Evolutionary conservation across 2,888 invertebrate species (phyloP), one percentile per base, ranked within the genome.

Genomic region (Drosophila maculinotata): DNA sequence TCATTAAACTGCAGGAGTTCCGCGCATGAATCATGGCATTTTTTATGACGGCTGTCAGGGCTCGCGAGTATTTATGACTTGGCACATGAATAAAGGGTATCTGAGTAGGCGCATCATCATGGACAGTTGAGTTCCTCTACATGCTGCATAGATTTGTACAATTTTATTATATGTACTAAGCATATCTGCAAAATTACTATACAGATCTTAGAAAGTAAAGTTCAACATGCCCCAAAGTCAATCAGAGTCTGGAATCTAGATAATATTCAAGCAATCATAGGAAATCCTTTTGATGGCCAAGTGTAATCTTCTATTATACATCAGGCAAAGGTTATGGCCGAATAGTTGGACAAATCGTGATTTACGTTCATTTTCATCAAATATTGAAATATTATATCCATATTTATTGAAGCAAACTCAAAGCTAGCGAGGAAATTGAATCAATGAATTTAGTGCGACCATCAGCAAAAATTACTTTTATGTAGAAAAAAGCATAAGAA

Each of bases 301-400:
- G 23, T 12, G 42, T 35, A 48, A 60, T 23, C 54, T 36, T n/a
- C 38, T 14, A 41, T 2, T 30, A 7, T n/a, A 6, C 6, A 10
- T 8, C 9, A 3, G 9, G 17, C 25, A 5, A 26, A 25, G 26
- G 54, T 62, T 58, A 25, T 20, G n/a, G 9, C 2, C 23, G 10
- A 36, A 30, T 56, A 39, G 49, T 70, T 52, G 60, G 12, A 36
- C 62, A 63, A 77, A 74, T 42, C 67, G 71, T 76, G 81, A 81
- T 81, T 81, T 81, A 81, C 65, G 68, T 58, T 67, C 52, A 62
- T 62, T 78, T 74, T 56, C 52, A 59, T 45, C 77, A 80, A 85
- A 85, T 83, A 85, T 83, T 83, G 85, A 85, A 83, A 85, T 82
- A 83, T 85, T 83, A 85, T 79, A 85, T 80, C 76, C 76, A 79